Percentiles rank a stretch among this genome's conserved stretches.
phyloP scores from a whole-genome alignment of 2,113 vertebrate genomes.

The Sturnira hondurensis region DNA sequence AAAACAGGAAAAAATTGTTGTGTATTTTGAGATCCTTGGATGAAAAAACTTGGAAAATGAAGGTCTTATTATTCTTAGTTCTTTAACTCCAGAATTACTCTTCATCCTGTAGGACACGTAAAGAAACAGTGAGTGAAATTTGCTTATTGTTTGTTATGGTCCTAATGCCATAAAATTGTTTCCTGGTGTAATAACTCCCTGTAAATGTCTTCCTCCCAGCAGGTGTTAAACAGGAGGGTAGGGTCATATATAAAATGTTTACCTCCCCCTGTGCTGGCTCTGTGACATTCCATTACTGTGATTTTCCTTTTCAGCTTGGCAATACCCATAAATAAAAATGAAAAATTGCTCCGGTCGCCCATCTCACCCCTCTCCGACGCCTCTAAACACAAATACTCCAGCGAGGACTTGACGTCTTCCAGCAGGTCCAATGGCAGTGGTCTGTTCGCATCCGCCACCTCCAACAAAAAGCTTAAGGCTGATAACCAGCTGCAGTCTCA shows the following conservation, averaged over 20 bases:
- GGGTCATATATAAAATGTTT: constrained; percentile 74
- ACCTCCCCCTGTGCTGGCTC: constrained; percentile 71
- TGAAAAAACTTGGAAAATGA: not conserved
- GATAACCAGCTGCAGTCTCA: constrained; percentile 79
- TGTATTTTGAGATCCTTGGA: not conserved
- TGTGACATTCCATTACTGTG: constrained; percentile 77
- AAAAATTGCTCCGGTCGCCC: constrained; percentile 88
- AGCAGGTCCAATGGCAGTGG: constrained; percentile 76
- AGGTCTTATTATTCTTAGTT: not conserved
- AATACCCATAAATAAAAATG: constrained; percentile 88
- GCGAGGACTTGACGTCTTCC: constrained; percentile 82
- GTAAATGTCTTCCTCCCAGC: constrained; percentile 58
- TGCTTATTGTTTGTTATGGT: constrained; percentile 65
- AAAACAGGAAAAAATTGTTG: not conserved
- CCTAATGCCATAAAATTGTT: constrained; percentile 64
- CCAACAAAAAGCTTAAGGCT: constrained; percentile 81
- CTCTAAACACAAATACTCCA: constrained; percentile 84
- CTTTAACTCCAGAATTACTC: constrained; percentile 66
- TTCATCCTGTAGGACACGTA: constrained; percentile 54
- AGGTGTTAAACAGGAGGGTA: constrained; percentile 75
- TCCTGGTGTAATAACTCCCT: constrained; percentile 65
- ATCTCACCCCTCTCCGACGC: constrained; percentile 87
- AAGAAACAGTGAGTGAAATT: constrained; percentile 69
- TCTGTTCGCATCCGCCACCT: constrained; percentile 77
- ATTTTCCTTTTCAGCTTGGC: constrained; percentile 84